Evolutionary conservation across 2,797 vertebrate species (phyloP).

Genomic region (Distichodus sexfasciatus): DNA sequence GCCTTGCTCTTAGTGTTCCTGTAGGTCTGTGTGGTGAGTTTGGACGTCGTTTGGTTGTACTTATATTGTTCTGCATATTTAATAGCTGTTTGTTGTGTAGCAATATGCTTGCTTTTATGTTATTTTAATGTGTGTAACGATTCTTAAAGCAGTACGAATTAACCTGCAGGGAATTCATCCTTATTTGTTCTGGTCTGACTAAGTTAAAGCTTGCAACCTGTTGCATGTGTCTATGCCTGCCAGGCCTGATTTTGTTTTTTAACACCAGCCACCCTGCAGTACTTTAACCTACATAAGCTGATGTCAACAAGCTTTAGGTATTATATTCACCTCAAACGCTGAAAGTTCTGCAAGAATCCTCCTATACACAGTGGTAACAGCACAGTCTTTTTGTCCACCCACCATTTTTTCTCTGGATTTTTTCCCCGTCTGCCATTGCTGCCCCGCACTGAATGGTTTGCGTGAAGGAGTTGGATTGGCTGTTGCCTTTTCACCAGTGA

Average conservation of each 20-base stretch:
- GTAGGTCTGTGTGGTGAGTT: slow-evolving; percentile 44
- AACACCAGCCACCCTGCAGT: slow-evolving; percentile 51
- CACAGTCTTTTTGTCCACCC: neutral
- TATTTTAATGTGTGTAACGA: neutral
- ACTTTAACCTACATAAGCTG: slow-evolving; percentile 66
- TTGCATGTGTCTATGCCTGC: slow-evolving; percentile 51
- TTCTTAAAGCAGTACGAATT: neutral
- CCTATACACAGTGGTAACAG: neutral
- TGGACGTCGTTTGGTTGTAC: slow-evolving; percentile 16
- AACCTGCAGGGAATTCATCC: neutral
- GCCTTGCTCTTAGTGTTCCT: slow-evolving; percentile 5
- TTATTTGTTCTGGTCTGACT: neutral
- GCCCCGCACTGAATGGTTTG: slow-evolving; percentile 12
- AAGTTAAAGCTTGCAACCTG: slow-evolving; percentile 36
- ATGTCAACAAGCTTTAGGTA: slow-evolving; percentile 55
- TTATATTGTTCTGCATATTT: slow-evolving; percentile 13
- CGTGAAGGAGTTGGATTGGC: slow-evolving; percentile 27
- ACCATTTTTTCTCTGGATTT: neutral
- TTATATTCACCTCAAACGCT: neutral
- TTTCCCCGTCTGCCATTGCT: neutral
- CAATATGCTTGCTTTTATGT: slow-evolving; percentile 11
- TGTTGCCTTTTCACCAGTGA: slow-evolving; percentile 26
- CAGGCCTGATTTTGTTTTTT: slow-evolving; percentile 57
- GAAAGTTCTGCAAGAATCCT: neutral
- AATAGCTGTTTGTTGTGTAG: slow-evolving; percentile 8